Percentiles rank a stretch among this genome's conserved stretches.
phyloP scores from a whole-genome alignment of 2,113 vertebrate species.

The Chamaetylas fuelleborni region DNA sequence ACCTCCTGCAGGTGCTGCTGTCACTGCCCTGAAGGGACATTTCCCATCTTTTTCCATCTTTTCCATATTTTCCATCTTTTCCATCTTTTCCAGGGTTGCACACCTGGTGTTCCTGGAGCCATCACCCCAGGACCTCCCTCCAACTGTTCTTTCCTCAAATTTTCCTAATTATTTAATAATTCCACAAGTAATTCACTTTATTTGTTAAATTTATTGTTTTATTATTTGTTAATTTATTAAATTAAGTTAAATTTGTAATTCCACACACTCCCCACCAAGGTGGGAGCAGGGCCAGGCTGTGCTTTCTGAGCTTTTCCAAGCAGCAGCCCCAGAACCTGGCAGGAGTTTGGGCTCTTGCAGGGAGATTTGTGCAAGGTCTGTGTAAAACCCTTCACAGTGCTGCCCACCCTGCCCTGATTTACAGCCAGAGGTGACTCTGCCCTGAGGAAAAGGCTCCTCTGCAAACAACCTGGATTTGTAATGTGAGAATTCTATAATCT shows the following conservation, averaged over 20 bases:
- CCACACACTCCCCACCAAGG: fast-evolving
- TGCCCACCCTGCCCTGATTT: background rate
- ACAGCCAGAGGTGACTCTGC: background rate
- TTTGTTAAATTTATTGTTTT: too few species aligned
- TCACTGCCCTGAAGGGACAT: background rate
- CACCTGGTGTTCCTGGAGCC: too few species aligned
- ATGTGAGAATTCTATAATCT: background rate
- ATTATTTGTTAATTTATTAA: too few species aligned
- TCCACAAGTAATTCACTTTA: background rate
- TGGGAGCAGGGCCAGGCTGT: background rate
- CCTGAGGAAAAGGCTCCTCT: background rate
- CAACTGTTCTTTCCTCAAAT: fast-evolving
- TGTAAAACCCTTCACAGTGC: background rate
- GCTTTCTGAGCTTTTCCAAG: background rate
- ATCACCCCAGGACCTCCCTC: background rate
- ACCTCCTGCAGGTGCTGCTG: background rate
- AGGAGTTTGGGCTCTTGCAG: background rate
- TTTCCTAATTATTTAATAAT: background rate
- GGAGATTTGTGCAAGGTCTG: background rate
- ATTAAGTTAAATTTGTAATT: too few species aligned
- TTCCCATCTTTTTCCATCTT: too few species aligned
- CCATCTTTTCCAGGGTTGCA: too few species aligned
- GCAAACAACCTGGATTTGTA: background rate
- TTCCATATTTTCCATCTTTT: too few species aligned
- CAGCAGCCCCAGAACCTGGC: background rate